Evolutionary conservation across 2,888 invertebrate species (phyloP).

Genomic region (Eupithecia centaureata): DNA sequence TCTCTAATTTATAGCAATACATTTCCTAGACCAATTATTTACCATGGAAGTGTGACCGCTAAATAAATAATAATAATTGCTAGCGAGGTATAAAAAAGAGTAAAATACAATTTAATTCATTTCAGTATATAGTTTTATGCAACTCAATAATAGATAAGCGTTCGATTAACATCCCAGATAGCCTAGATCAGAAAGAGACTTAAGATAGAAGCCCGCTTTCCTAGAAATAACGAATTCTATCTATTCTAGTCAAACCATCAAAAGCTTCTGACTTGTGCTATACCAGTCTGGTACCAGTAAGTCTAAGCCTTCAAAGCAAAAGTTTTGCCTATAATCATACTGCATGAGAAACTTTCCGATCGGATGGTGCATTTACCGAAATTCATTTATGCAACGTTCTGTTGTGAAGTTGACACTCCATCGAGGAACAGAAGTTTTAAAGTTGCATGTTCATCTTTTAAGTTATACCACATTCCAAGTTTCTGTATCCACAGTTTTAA

Average conservation of each 20-base stretch:
- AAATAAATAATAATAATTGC: no score
- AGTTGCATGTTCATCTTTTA: background rate
- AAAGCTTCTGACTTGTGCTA: background rate
- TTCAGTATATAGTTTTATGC: no score
- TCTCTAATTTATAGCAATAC: background rate
- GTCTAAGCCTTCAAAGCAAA: background rate
- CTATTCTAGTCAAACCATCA: background rate
- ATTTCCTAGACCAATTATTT: background rate
- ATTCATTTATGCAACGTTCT: background rate
- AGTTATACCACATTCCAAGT: background rate
- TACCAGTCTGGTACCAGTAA: background rate
- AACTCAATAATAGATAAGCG: background rate
- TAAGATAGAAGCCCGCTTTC: background rate
- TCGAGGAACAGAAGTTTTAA: background rate
- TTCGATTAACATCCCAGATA: background rate
- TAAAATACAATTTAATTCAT: no score
- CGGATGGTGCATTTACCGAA: background rate
- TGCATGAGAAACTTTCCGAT: background rate
- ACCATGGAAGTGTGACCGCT: background rate
- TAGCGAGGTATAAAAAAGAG: no score
- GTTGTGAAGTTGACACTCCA: background rate
- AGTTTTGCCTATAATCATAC: no score
- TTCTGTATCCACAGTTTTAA: background rate
- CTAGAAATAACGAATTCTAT: background rate
- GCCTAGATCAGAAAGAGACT: no score